Evolutionary conservation across 2,797 vertebrate species (phyloP), one percentile per base, ranked within the genome.

Genomic region (Brotula barbata): DNA sequence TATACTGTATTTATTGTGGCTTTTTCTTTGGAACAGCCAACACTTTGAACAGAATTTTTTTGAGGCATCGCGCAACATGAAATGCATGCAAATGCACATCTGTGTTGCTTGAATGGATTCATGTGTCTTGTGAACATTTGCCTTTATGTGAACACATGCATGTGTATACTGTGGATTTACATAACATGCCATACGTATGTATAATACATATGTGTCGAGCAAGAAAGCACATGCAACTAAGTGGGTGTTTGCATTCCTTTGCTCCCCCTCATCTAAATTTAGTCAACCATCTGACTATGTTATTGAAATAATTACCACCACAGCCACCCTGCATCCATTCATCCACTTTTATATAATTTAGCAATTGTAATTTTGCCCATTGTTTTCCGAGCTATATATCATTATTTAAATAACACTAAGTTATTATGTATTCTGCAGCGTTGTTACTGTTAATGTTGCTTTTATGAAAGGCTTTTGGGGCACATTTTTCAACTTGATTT

Each of bases 141-240:
- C 22, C 34, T 49, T 56, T 8, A 45, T 69, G 15, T 52, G 14
- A 62, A 42, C 25, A 46, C 14, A 19, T 36, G 16, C 4, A 7
- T 41, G 40, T 48, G 23, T 42, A 44, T 19, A 16, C 2, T 42
- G 60, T 69, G 41, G 47, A 55, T 59, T 48, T 45, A 28, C 36
- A 23, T 49, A 21, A 19, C 12, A 41, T 54, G 34, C 16, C 39
- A 57, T 41, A n/a, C n/a, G 9, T 42, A 80, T 81, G 22, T 41
- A 75, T 84, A 73, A 84, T 74, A 52, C 54, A 75, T 77, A 61
- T 41, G 22, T 46, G 66, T 70, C 74, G 64, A 64, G 56, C 65
- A 71, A 68, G 51, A 16, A 63, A 43, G 23, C 25, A 22, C 58
- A 60, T 72, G 64, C 70, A 69, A 49, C 55, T 42, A 46, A 67